phyloP scores from a whole-genome alignment of 2,888 invertebrate genomes.

The Campaea margaritaria region DNA sequence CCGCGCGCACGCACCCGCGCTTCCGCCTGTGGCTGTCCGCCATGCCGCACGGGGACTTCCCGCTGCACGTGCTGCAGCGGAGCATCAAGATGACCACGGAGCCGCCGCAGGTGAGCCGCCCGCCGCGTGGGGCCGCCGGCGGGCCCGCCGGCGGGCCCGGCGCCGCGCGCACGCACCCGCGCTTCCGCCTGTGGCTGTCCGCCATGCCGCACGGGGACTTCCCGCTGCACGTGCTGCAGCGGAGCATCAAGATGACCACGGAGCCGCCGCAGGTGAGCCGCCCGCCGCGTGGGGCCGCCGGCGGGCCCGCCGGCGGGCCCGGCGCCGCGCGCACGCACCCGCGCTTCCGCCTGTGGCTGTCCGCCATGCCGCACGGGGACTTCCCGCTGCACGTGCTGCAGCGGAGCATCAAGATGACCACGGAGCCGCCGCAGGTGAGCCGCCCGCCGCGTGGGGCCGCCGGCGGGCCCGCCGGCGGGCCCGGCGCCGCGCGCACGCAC shows the following conservation, averaged over 20 bases:
- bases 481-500: no score
- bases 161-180: no score
- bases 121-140: no score
- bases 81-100: slow-evolving; percentile 97
- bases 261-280: slow-evolving; percentile 96
- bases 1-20: slow-evolving; percentile 87
- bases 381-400: slow-evolving; percentile 95
- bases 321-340: no score
- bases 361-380: slow-evolving; percentile 93
- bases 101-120: slow-evolving; percentile 94
- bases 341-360: slow-evolving; percentile 94
- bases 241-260: slow-evolving; percentile 96
- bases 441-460: no score
- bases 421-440: slow-evolving; percentile 95
- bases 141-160: no score
- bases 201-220: slow-evolving; percentile 95
- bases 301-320: no score
- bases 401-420: slow-evolving; percentile 96
- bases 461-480: no score
- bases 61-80: slow-evolving; percentile 92
- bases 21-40: slow-evolving; percentile 95
- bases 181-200: slow-evolving; percentile 94
- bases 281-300: no score
- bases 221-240: slow-evolving; percentile 93
- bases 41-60: slow-evolving; percentile 94